phyloP scores from a whole-genome alignment of 2,888 invertebrate genomes.

The Acanthosoma haemorrhoidale region DNA sequence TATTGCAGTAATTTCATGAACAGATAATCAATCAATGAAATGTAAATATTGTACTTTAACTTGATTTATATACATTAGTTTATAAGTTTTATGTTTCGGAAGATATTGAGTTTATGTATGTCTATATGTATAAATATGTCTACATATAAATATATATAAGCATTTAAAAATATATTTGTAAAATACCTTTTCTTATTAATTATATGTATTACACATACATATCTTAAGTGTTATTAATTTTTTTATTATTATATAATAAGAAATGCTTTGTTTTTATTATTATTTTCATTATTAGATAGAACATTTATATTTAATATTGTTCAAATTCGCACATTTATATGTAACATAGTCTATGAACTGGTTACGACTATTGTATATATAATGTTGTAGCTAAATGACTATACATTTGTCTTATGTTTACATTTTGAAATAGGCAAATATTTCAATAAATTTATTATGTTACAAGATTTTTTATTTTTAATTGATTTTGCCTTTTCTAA shows the following conservation, averaged over 20 bases:
- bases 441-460: conserved; percentile 40
- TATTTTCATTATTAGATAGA: conserved; percentile 24
- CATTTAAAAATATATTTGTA: conserved; percentile 19
- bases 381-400: conserved; percentile 38
- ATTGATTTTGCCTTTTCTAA: conserved; percentile 3
- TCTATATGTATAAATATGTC: conserved; percentile 12
- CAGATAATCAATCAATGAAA: conserved; percentile 33
- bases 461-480: conserved; percentile 25
- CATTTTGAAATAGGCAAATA: conserved; percentile 39
- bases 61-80: conserved; percentile 31
- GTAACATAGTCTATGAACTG: conserved; percentile 38
- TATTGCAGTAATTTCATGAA: conserved; percentile 33
- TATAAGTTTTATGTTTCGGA: conserved; percentile 28
- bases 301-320: conserved; percentile 32
- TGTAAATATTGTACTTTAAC: conserved; percentile 39
- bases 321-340: conserved; percentile 37
- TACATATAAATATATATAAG: conserved; percentile 25
- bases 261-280: conserved; percentile 33
- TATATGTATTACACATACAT: conserved; percentile 26
- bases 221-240: conserved; percentile 30
- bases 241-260: conserved; percentile 30
- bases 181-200: conserved; percentile 25
- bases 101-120: conserved; percentile 24
- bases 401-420: conserved; percentile 39
- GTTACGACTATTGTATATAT: conserved; percentile 39